Evolutionary conservation across 2,888 invertebrate genomes (phyloP).

Genomic region (Empis stercorea): DNA sequence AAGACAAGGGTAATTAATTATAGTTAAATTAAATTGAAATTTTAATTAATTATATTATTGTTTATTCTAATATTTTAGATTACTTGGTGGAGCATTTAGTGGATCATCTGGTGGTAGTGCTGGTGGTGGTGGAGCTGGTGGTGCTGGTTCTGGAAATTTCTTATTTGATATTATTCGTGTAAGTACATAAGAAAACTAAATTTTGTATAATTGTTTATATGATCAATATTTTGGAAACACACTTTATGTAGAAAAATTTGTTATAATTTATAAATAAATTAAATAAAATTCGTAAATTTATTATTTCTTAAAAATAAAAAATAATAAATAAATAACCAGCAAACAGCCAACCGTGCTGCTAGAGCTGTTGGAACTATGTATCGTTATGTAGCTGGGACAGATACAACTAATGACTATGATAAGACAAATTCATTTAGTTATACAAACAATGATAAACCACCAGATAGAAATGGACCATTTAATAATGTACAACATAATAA

Average conservation of each 20-base stretch:
- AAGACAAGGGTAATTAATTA: slow-evolving; percentile 34
- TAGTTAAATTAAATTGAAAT: slow-evolving; percentile 2
- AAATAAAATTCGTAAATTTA: too few relatives aligned
- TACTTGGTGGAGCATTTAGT: slow-evolving; percentile 38
- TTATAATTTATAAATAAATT: too few relatives aligned
- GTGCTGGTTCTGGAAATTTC: slow-evolving; percentile 77
- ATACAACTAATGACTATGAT: slow-evolving; percentile 45
- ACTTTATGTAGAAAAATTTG: too few relatives aligned
- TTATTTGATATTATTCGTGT: slow-evolving; percentile 81
- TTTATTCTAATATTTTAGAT: slow-evolving; percentile 46
- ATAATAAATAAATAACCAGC: slow-evolving; percentile 36
- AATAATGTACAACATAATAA: slow-evolving; percentile 6
- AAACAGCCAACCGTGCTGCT: slow-evolving; percentile 67
- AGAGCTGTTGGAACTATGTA: slow-evolving; percentile 66
- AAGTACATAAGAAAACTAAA: slow-evolving; percentile 42
- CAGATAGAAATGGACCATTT: not conserved
- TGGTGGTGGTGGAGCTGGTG: slow-evolving; percentile 38
- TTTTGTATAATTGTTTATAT: too few relatives aligned
- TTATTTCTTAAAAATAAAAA: too few relatives aligned
- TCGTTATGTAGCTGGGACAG: slow-evolving; percentile 65
- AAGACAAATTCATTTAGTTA: slow-evolving; percentile 11
- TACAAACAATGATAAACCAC: slow-evolving; percentile 4
- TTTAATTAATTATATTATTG: not conserved
- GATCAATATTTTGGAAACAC: too few relatives aligned
- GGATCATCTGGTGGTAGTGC: slow-evolving; percentile 31